Conservation (phyloP, 2,888 invertebrate species). For the Pherbina coryleti region DNA sequence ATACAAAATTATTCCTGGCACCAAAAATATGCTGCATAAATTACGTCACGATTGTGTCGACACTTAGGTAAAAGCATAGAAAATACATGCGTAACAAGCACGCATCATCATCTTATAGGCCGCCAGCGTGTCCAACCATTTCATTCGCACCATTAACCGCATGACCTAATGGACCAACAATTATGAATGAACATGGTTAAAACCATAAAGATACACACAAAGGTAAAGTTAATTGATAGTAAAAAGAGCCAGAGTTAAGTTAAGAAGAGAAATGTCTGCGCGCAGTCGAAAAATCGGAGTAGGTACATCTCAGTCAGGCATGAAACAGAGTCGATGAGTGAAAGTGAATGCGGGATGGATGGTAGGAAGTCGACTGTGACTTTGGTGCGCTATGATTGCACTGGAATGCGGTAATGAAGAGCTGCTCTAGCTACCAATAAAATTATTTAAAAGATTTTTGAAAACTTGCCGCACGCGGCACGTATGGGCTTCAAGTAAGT, state of each 20-base stretch:
- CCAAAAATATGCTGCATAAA: too few relatives aligned
- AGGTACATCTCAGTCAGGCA: background rate
- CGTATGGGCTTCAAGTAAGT: background rate
- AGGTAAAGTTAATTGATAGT: slow-evolving; percentile 5
- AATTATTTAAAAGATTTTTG: background rate
- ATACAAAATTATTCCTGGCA: too few relatives aligned
- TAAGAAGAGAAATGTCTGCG: background rate
- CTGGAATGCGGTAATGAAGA: slow-evolving; percentile 16
- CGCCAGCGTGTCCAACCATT: too few relatives aligned
- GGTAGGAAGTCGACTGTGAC: background rate
- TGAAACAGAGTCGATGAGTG: background rate
- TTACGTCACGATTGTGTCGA: too few relatives aligned
- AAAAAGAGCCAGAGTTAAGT: background rate
- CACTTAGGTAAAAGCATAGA: too few relatives aligned
- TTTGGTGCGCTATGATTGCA: background rate
- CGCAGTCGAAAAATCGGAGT: background rate
- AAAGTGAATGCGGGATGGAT: slow-evolving; percentile 13
- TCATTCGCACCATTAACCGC: too few relatives aligned
- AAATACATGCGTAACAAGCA: too few relatives aligned
- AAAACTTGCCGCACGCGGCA: background rate
- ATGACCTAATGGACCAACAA: too few relatives aligned
- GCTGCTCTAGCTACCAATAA: too few relatives aligned
- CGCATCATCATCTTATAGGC: too few relatives aligned
- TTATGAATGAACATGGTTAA: too few relatives aligned
- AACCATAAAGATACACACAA: background rate